A percentile compares a stretch with the other conserved stretches of the same genome.
Evolutionary conservation across 53 echinoderm and acorn worm genomes (phyloP).

Genomic region (Holothuria leucospilota): DNA sequence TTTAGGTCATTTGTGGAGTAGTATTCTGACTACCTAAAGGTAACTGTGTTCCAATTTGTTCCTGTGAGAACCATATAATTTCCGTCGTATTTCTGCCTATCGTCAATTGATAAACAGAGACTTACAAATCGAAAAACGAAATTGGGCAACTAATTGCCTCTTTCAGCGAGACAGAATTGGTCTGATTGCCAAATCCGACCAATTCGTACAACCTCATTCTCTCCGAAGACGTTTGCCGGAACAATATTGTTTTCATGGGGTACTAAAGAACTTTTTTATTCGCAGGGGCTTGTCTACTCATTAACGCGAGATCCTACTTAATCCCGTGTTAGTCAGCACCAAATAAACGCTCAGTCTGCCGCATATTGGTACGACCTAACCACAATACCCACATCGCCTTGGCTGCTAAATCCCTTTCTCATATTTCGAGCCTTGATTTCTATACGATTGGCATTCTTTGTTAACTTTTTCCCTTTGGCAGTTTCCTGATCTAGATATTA

Average conservation of each 20-base stretch:
- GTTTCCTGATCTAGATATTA: too few species aligned
- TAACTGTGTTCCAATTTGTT: neutral
- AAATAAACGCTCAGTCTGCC: neutral
- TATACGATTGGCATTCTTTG: too few species aligned
- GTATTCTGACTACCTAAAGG: neutral
- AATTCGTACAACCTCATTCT: too few species aligned
- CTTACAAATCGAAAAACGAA: conserved; percentile 7
- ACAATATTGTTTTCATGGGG: conserved; percentile 6
- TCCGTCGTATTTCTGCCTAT: conserved; percentile 21
- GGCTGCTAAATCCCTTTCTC: too few species aligned
- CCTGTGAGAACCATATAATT: conserved; percentile 37
- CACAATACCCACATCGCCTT: too few species aligned
- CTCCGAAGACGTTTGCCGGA: neutral
- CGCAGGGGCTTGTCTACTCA: neutral
- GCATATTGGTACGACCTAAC: too few species aligned
- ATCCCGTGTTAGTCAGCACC: conserved; percentile 33
- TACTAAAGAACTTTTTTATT: too few species aligned
- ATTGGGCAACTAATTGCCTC: conserved; percentile 21
- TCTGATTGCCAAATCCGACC: neutral
- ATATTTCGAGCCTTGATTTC: too few species aligned
- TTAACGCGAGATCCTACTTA: conserved; percentile 14
- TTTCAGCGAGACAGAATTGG: conserved; percentile 10
- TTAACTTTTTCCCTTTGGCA: too few species aligned
- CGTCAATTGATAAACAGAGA: neutral
- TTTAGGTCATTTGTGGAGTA: conserved; percentile 4